Percentiles rank a stretch among this genome's conserved stretches.
phyloP scores from a whole-genome alignment of 2,113 vertebrate species.

The Bambusicola thoracicus region DNA sequence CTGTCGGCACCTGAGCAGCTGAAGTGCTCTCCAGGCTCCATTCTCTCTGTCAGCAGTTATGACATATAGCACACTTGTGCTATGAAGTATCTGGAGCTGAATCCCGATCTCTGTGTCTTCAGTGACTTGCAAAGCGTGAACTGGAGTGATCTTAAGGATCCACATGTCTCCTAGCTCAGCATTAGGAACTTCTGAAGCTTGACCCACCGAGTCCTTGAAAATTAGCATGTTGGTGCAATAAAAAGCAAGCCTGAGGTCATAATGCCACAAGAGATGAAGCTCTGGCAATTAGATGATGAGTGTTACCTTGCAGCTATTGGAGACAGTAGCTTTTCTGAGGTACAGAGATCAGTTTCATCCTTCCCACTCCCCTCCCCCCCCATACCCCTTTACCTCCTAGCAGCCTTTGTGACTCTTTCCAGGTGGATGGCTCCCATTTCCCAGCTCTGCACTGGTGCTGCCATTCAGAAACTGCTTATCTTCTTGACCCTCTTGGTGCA shows the following conservation, averaged over 20 bases:
- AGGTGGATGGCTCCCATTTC: neutral
- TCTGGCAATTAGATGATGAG: neutral
- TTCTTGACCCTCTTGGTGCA: neutral
- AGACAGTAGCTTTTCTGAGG: neutral
- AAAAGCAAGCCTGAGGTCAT: neutral
- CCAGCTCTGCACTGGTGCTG: neutral
- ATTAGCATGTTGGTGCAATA: neutral
- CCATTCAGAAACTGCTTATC: neutral
- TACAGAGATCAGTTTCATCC: neutral
- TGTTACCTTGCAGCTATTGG: neutral
- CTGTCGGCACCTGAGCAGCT: neutral
- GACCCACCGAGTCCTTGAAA: neutral
- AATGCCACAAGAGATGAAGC: neutral
- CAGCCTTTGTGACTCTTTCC: neutral
- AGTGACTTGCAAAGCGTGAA: neutral
- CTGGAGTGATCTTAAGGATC: neutral
- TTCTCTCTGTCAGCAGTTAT: neutral
- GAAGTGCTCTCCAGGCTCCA: neutral
- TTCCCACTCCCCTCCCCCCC: too few relatives aligned
- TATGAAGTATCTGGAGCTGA: neutral
- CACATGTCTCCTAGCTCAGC: rapidly evolving
- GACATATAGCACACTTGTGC: neutral
- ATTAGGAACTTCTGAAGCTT: neutral
- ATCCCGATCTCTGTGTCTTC: neutral
- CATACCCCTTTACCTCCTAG: too few relatives aligned